Evolutionary conservation across 2,797 vertebrate species (phyloP), one percentile per base, ranked within the genome.

Genomic region (Nasua narica): DNA sequence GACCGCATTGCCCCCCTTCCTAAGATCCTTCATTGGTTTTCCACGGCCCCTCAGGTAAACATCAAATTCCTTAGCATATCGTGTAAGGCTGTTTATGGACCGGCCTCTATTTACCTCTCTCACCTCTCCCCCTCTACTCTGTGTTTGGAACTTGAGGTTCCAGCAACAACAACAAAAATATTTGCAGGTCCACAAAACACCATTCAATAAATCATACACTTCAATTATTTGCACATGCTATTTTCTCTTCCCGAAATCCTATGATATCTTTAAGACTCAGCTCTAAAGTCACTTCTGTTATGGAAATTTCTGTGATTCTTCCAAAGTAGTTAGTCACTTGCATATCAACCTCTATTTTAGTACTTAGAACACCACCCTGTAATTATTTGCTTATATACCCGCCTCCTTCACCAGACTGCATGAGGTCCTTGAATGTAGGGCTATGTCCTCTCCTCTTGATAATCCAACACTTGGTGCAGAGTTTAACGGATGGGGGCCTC

Each of bases 241-340:
- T 93, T 60, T 92, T 37, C 52, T 92, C 32, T 87, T 90, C 56
- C 46, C 62, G 58, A 94, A 90, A 91, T 79, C 35, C 62, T 60
- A 56, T 3, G 32, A 10, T 60, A 50, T 67, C 5, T 29, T 87
- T 32, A 94, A 95, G 85, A 82, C 16, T 86, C 21, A 70, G 46
- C n/a, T 69, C 50, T 76, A 23, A 72, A 18, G 50, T 79, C 35
- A 83, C 10, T 43, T 76, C 35, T 76, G 74, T 70, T 35, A 60
- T 52, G 74, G 50, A 85, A 69, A 65, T 52, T 40, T 84, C 27
- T 86, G 32, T 43, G 25, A 46, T 72, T 65, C 14, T 52, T 37
- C 50, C 52, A 48, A 84, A 79, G 65, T 9, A 92, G 60, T 94
- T 35, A 78, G 46, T 74, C 81, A 76, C 5, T 81, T 69, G 29